These are phyloP conservation scores for Conger conger DNA, from an alignment of 2,113 vertebrate species.

Conservation along the genomic window DNA sequence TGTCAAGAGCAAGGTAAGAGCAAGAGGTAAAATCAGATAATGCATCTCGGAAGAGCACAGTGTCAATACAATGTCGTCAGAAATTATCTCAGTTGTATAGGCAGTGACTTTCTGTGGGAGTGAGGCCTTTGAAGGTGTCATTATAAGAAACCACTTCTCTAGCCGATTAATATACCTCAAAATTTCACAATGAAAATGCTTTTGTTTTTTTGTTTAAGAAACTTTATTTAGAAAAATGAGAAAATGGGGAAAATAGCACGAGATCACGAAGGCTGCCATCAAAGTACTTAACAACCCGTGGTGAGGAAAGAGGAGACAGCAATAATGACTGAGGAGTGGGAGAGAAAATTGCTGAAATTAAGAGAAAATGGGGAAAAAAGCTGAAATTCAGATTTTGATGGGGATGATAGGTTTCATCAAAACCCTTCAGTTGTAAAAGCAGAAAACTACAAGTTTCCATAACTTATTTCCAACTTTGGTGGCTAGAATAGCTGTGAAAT, in stretches of 20 bases:
- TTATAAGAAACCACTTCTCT: neutral
- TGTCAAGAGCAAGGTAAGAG: neutral
- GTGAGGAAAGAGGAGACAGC: no score
- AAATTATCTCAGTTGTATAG: neutral
- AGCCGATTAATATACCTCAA: neutral
- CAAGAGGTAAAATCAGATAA: neutral
- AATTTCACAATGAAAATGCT: neutral
- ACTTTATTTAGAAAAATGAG: no score
- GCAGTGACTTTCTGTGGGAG: neutral
- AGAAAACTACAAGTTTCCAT: neutral
- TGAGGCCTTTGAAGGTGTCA: neutral
- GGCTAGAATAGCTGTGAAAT: neutral
- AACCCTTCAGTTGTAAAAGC: neutral
- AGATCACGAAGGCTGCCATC: no score
- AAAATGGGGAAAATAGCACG: no score
- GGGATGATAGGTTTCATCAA: neutral
- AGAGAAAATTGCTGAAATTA: neutral
- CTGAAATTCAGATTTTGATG: neutral
- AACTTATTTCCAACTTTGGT: neutral
- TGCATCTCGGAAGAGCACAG: neutral
- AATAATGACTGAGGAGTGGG: neutral
- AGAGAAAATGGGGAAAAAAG: neutral
- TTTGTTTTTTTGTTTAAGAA: neutral
- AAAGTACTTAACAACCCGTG: no score
- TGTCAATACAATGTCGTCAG: neutral